phyloP scores from a whole-genome alignment of 2,888 invertebrate genomes.

The Eutolmus rufibarbis region DNA sequence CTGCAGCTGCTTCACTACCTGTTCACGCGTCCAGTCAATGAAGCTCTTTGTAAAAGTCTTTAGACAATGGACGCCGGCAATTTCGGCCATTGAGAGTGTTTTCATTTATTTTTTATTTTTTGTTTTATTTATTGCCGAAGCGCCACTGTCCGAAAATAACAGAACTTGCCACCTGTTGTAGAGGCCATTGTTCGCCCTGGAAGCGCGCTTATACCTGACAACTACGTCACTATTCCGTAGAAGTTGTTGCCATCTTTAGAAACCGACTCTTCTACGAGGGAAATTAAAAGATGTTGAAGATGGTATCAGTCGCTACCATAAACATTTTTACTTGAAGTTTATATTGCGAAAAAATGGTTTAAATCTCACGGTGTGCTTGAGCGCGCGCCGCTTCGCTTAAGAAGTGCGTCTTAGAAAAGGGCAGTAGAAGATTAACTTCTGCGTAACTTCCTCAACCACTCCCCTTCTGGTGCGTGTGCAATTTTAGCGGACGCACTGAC shows the following conservation, averaged over 20 bases:
- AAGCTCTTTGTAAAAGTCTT: neutral
- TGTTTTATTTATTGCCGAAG: neutral
- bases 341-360: neutral
- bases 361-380: neutral
- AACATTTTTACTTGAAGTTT: neutral
- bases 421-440: neutral
- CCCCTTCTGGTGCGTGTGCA: neutral
- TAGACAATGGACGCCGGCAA: neutral
- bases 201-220: neutral
- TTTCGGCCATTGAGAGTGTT: neutral
- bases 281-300: neutral
- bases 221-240: neutral
- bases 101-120: neutral
- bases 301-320: neutral
- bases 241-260: neutral
- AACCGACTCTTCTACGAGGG: neutral
- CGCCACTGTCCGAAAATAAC: neutral
- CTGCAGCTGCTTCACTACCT: neutral
- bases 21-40: slow-evolving; percentile 10
- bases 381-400: neutral
- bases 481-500: neutral
- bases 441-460: neutral
- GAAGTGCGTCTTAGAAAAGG: neutral
- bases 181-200: neutral
- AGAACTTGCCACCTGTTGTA: neutral